Evolutionary conservation across 1,140 invertebrate genomes (phyloP).

Genomic region (Mactra quadrangularis): DNA sequence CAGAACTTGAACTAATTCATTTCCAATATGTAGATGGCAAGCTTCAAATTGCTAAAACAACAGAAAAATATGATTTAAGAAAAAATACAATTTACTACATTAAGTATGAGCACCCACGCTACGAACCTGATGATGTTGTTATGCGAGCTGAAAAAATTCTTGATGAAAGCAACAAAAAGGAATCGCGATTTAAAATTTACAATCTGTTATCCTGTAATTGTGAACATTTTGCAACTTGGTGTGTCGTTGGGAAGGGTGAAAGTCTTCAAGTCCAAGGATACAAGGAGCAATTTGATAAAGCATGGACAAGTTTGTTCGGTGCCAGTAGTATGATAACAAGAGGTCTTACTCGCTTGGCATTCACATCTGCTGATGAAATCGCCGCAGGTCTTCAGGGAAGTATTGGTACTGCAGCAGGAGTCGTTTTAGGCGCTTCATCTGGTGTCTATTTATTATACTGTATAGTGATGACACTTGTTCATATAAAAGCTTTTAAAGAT

Average conservation of each 20-base stretch:
- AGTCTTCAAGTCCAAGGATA: slow-evolving; percentile 37
- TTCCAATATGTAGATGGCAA: neutral
- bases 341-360: neutral
- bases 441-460: slow-evolving; percentile 30
- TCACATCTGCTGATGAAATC: slow-evolving; percentile 30
- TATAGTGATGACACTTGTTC: slow-evolving; percentile 8
- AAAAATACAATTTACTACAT: slow-evolving; percentile 28
- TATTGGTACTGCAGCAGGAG: neutral
- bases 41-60: slow-evolving; percentile 5
- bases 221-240: slow-evolving; percentile 57
- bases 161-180: neutral
- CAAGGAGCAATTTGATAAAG: neutral
- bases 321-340: too few species aligned
- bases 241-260: slow-evolving; percentile 35
- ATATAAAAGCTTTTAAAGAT: slow-evolving; percentile 4
- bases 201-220: slow-evolving; percentile 28
- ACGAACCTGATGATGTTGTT: slow-evolving; percentile 16
- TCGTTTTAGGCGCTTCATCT: slow-evolving; percentile 1
- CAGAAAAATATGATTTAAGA: slow-evolving; percentile 8
- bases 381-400: neutral
- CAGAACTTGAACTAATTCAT: slow-evolving; percentile 22
- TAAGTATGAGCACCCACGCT: slow-evolving; percentile 12
- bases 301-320: too few species aligned
- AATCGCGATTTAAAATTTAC: slow-evolving; percentile 13
- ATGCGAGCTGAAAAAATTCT: slow-evolving; percentile 41